Conservation (phyloP, 2,797 vertebrate genomes). For the Toxotes lorentzi region DNA sequence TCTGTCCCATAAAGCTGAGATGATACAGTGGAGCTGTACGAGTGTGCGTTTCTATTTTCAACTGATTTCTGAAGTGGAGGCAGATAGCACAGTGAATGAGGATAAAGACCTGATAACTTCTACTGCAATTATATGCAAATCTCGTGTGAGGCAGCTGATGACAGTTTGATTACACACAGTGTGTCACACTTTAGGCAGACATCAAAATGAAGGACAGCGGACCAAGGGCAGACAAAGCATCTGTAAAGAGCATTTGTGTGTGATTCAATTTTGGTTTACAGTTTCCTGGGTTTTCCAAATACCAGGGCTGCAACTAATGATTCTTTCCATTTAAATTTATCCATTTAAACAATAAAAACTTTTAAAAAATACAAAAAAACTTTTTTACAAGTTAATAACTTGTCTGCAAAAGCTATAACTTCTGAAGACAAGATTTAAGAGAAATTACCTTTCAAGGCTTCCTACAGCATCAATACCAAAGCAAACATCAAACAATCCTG, state of each 20-base stretch:
- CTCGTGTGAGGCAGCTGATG: conserved; percentile 42
- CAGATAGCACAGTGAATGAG: conserved; percentile 50
- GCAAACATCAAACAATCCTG: background rate
- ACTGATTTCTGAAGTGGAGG: conserved; percentile 58
- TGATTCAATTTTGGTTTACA: background rate
- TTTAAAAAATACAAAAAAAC: too few relatives aligned
- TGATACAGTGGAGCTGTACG: conserved; percentile 27
- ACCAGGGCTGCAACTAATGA: background rate
- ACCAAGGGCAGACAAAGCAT: conserved; percentile 31
- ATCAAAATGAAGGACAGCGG: conserved; percentile 40
- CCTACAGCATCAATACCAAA: background rate
- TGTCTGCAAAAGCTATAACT: background rate
- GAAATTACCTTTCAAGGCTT: background rate
- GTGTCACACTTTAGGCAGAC: conserved; percentile 47
- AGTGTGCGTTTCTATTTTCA: conserved; percentile 22
- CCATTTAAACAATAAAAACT: too few relatives aligned
- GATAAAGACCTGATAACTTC: conserved; percentile 58
- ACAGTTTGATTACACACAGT: conserved; percentile 64
- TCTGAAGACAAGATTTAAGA: background rate
- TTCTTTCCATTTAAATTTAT: too few relatives aligned
- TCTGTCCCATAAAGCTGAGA: conserved; percentile 33
- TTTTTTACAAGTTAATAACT: too few relatives aligned
- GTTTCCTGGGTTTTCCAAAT: background rate
- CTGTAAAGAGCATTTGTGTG: conserved; percentile 14
- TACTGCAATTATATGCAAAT: conserved; percentile 67